Evolutionary conservation across 2,797 vertebrate species (phyloP), one percentile per base, ranked within the genome.

Genomic region (Emydoidea blandingii): DNA sequence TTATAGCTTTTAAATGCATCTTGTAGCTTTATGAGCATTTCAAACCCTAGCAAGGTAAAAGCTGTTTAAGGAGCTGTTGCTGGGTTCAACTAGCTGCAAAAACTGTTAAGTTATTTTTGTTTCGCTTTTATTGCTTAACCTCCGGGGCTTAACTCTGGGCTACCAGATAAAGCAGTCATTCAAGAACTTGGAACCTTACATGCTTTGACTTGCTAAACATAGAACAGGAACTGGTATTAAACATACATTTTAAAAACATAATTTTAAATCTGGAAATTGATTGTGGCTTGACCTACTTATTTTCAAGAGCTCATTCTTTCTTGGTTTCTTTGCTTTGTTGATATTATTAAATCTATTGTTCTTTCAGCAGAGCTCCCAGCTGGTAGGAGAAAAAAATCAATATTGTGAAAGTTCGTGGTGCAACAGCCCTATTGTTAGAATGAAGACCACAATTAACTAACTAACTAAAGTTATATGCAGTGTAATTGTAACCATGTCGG

Each of bases 41-140:
- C 89, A 86, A 78, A 83, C 54, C 49, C 62, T 68, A 83, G 92
- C 94, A 97, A 97, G 93, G 96, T 91, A 97, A 94, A 97, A 96
- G 89, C 31, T 19, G 86, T 96, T 98, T 97, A 95, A 95, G 85
- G 94, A 96, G 96, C 92, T 86, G 87, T 92, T 97, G 68, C 96
- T 89, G 88, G 85, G 76, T 97, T 97, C 94, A 95, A 94, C 95
- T 94, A 89, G 84, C 97, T 98, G 95, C 95, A 95, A 93, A 96
- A 97, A 97, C 95, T 91, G 94, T 81, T 88, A 88, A 95, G 87
- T 97, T 98, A 97, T 97, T 97, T 98, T 97, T 97, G 93, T 97
- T 98, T 97, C 96, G 97, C 89, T 94, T 97, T 98, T 98, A 98
- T 97, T 97, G 95, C 97, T 97, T 97, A 95, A 97, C 93, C 97